These are phyloP conservation scores for Pelvicachromis taeniatus DNA, from an alignment of 2,113 vertebrate species.

Conservation along the genomic window DNA sequence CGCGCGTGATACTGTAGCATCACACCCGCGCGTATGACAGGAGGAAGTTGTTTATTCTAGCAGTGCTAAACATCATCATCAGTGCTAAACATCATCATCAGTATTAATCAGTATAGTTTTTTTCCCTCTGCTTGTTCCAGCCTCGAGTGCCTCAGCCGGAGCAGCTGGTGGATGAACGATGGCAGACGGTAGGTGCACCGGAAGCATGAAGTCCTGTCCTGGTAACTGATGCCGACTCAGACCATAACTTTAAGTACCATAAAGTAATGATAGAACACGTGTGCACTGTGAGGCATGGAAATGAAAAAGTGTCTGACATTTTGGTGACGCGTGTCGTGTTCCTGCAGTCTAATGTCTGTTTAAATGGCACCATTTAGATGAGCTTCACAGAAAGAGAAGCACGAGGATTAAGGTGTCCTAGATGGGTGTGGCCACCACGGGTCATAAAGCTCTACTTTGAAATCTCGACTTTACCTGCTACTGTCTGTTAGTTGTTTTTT, in stretches of 20 bases:
- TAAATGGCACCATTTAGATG: rapidly evolving
- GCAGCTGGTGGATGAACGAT: neutral
- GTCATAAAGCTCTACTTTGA: neutral
- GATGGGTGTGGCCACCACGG: neutral
- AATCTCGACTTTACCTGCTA: neutral
- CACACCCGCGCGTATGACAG: too few species aligned
- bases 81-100: neutral
- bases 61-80: neutral
- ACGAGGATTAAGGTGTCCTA: neutral
- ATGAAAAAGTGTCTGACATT: neutral
- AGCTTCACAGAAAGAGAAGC: neutral
- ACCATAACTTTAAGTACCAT: neutral
- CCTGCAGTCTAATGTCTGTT: neutral
- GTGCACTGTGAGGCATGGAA: neutral
- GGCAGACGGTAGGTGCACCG: neutral
- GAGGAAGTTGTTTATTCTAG: neutral
- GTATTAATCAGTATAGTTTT: neutral
- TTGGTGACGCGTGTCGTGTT: neutral
- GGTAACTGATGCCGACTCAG: neutral
- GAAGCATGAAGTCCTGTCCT: neutral
- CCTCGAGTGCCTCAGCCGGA: neutral
- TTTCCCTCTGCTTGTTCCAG: neutral
- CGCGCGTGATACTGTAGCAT: too few species aligned
- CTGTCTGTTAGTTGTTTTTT: neutral
- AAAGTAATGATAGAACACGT: neutral